Evolutionary conservation across 2,113 vertebrate species (phyloP).

Genomic region (Carollia perspicillata): DNA sequence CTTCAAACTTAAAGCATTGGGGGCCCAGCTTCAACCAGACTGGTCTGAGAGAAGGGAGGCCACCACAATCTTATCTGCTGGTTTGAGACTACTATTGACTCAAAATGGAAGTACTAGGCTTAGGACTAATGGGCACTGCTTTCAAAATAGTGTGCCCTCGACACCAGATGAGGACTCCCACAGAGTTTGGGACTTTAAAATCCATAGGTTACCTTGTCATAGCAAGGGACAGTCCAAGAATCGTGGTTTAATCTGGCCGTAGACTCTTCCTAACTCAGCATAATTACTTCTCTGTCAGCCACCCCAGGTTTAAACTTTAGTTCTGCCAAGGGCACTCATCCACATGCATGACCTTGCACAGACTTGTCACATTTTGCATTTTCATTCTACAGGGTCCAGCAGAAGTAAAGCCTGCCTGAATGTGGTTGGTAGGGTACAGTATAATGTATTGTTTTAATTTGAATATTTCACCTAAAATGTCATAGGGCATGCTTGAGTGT

Average conservation of each 20-base stretch:
- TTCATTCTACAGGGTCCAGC: not conserved
- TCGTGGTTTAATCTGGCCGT: not conserved
- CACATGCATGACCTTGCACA: not conserved
- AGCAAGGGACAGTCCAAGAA: not conserved
- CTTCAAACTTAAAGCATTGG: not conserved
- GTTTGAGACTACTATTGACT: not conserved
- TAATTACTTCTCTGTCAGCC: not conserved
- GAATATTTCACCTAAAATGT: no score
- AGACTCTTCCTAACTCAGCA: not conserved
- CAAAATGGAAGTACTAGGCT: not conserved
- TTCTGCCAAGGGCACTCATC: not conserved
- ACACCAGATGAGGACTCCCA: not conserved
- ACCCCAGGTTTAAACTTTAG: not conserved
- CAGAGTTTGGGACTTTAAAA: not conserved
- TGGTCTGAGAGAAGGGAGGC: not conserved
- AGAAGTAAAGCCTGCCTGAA: no score
- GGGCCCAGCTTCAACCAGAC: not conserved
- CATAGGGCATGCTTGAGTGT: no score
- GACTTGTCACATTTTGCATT: not conserved
- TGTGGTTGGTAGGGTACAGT: no score
- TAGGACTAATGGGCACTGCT: not conserved
- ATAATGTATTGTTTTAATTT: no score
- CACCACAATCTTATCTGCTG: not conserved
- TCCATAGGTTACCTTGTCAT: not conserved
- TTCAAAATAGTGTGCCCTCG: not conserved